Base-by-base conservation (phyloP, 2,113 vertebrate genomes). In the Chinchilla lanigera region DNA sequence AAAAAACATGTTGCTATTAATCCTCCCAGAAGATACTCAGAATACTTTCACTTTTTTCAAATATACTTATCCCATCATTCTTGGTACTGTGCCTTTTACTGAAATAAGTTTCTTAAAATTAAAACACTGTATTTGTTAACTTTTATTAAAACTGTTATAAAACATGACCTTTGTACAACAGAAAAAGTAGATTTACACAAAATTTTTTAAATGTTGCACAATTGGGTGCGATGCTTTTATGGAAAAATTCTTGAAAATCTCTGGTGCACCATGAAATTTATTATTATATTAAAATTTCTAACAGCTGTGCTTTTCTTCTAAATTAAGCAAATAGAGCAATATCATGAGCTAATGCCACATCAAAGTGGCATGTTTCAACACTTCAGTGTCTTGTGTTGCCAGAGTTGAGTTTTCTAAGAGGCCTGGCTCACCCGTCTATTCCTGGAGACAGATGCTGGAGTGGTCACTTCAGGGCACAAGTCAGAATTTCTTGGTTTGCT, bases 211-310 rank as follows among this genome's bases (percentile, higher is more conserved):
- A 93, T 52, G 61, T 95, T 94, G 22, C 63, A 86, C 69, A 93
- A 82, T 44, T 85, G 54, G 52, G 22, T 96, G 5, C 16, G 63
- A 12, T 63, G 44, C 78, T 93, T 77, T 95, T 84, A 73, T 82
- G 61, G 96, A 92, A 97, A 95, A 96, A 89, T 95, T 97, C 96
- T 94, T 97, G 75, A 96, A 97, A 98, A 94, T 58, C 56, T 93
- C 77, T 63, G 30, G 73, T 95, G 56, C 1, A 75, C 60, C 28
- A n/a, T 41, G 86, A 38, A 73, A 81, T 54, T 97, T 89, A 67
- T 81, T 65, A 84, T 80, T 65, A 85, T 60, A 88, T 94, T 95
- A 90, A 83, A 96, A 96, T 89, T 56, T 84, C 65, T 91, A 90
- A 73, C 19, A 95, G 93, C 58, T 95, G 78, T 80, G 88, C 63